Evolutionary conservation across 2,797 vertebrate species (phyloP).

Genomic region (Sebastolobus alascanus): DNA sequence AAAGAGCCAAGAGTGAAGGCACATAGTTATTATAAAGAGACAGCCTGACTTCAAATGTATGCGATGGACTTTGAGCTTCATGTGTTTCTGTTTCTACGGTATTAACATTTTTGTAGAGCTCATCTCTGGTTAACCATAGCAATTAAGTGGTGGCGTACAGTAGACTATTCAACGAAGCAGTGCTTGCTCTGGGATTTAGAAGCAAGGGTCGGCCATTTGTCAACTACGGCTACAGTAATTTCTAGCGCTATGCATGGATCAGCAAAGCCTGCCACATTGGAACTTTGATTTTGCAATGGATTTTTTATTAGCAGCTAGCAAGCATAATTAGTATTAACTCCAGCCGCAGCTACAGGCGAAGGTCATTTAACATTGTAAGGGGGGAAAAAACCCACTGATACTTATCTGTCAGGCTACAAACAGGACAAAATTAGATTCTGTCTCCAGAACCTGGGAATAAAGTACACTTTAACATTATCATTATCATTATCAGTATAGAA

Average conservation of each 20-base stretch:
- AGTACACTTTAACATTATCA: conserved; percentile 54
- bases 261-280: conserved; percentile 51
- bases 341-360: conserved; percentile 17
- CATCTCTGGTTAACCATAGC: conserved; percentile 46
- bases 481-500: conserved; percentile 35
- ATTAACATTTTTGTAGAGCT: background rate
- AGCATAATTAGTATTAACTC: conserved; percentile 59
- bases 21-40: background rate
- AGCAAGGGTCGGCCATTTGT: conserved; percentile 28
- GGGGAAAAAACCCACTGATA: conserved; percentile 39
- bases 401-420: conserved; percentile 72
- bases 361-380: conserved; percentile 27
- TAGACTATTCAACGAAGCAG: conserved; percentile 27
- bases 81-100: background rate
- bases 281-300: conserved; percentile 41
- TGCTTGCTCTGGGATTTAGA: conserved; percentile 33
- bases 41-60: background rate
- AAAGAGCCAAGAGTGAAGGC: conserved; percentile 28
- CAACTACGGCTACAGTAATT: conserved; percentile 39
- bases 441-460: conserved; percentile 68
- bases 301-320: conserved; percentile 48
- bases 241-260: conserved; percentile 42
- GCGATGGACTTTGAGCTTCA: background rate
- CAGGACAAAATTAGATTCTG: conserved; percentile 39
- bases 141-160: conserved; percentile 8